Evolutionary conservation across 2,113 vertebrate species (phyloP).

Genomic region (Perccottus glenii): DNA sequence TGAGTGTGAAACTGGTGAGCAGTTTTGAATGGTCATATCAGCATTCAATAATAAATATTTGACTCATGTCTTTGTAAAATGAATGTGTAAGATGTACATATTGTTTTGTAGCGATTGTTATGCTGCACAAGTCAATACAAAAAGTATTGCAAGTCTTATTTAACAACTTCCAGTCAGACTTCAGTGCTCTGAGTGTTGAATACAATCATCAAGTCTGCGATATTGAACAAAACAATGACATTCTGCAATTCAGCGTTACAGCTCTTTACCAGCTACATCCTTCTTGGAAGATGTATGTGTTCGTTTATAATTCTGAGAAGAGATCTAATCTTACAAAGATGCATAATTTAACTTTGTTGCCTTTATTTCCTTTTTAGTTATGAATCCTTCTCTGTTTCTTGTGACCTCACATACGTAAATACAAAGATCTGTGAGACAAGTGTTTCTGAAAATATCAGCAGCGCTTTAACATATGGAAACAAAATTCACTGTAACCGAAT

Average conservation of each 20-base stretch:
- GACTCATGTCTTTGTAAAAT: background rate
- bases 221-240: slow-evolving; percentile 36
- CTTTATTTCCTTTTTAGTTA: slow-evolving; percentile 50
- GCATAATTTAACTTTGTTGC: background rate
- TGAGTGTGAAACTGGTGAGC: slow-evolving; percentile 71
- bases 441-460: slow-evolving; percentile 77
- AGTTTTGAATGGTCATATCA: background rate
- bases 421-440: slow-evolving; percentile 58
- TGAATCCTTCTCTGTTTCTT: slow-evolving; percentile 73
- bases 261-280: slow-evolving; percentile 66
- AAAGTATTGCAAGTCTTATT: slow-evolving; percentile 74
- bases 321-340: background rate
- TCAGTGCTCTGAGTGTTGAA: slow-evolving; percentile 27
- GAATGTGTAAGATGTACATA: background rate
- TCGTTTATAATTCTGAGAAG: background rate
- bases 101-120: slow-evolving; percentile 52
- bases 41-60: background rate
- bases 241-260: slow-evolving; percentile 66
- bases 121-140: slow-evolving; percentile 63
- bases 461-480: slow-evolving; percentile 54
- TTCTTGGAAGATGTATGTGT: slow-evolving; percentile 65
- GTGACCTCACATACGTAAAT: slow-evolving; percentile 56
- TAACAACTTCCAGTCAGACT: slow-evolving; percentile 75
- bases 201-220: slow-evolving; percentile 8
- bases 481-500: slow-evolving; percentile 72